phyloP scores from a whole-genome alignment of 2,888 invertebrate species.

The Ecliptopera silaceata region DNA sequence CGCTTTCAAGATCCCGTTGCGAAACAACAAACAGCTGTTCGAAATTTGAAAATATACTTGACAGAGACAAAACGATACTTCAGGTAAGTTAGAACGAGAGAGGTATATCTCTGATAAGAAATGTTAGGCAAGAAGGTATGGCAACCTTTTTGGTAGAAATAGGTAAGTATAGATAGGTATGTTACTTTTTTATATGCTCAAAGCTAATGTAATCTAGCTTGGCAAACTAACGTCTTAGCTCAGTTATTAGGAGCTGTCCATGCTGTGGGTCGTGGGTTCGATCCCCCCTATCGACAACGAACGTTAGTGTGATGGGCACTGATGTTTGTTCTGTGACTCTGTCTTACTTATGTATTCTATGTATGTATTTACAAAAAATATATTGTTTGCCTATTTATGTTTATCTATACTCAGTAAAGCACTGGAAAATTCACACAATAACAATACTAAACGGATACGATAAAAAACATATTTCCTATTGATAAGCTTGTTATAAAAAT shows the following conservation, averaged over 20 bases:
- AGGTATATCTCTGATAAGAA: slow-evolving; percentile 39
- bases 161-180: no score
- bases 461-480: slow-evolving; percentile 20
- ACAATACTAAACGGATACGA: slow-evolving; percentile 15
- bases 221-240: no score
- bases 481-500: slow-evolving; percentile 8
- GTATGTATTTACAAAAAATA: neutral
- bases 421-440: slow-evolving; percentile 12
- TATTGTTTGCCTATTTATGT: neutral
- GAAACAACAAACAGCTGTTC: slow-evolving; percentile 76
- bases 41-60: slow-evolving; percentile 51
- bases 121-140: slow-evolving; percentile 17
- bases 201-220: no score
- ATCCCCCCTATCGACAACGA: no score
- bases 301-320: no score
- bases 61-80: slow-evolving; percentile 39
- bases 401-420: neutral
- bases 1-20: slow-evolving; percentile 62
- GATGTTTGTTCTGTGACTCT: no score
- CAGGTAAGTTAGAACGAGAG: slow-evolving; percentile 33
- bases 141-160: no score
- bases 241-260: no score
- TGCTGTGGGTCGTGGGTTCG: no score
- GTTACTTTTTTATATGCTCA: no score
- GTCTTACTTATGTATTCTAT: no score